Percentiles rank a stretch among this genome's conserved stretches.
Conservation (phyloP, 2,888 invertebrate species). For the Pilophorus perplexus region DNA sequence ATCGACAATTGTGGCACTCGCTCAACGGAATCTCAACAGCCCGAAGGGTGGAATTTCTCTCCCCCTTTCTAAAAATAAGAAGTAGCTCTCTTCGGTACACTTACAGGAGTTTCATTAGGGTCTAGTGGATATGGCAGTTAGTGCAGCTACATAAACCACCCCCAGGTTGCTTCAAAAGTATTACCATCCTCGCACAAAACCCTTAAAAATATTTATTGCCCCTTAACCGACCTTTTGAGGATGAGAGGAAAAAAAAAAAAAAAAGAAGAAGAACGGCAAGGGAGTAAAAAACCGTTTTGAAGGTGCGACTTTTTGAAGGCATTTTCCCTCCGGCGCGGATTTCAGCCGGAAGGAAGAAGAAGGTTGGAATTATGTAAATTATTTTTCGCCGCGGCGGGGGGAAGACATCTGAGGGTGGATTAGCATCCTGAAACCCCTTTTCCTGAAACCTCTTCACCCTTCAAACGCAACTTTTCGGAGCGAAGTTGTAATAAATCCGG, state of each 20-base stretch:
- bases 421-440: slow-evolving; percentile 23
- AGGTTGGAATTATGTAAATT: slow-evolving; percentile 14
- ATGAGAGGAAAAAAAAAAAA: neutral
- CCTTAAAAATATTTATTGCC: slow-evolving; percentile 14
- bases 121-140: slow-evolving; percentile 13
- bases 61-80: no score
- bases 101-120: slow-evolving; percentile 6
- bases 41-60: no score
- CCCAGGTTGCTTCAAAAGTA: slow-evolving; percentile 12
- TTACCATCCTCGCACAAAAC: neutral
- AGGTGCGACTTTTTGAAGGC: neutral
- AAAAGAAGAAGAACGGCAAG: neutral
- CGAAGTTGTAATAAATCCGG: slow-evolving; percentile 7
- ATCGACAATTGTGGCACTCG: no score
- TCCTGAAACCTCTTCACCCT: neutral
- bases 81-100: neutral
- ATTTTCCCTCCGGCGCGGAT: neutral
- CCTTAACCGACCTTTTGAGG: no score
- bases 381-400: neutral
- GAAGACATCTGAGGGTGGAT: slow-evolving; percentile 21
- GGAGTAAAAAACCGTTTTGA: no score
- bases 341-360: neutral
- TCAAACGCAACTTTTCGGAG: neutral
- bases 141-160: slow-evolving; percentile 18
- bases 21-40: no score